Base-by-base conservation (phyloP, 2,797 vertebrate genomes). In the Mus minutoides region DNA sequence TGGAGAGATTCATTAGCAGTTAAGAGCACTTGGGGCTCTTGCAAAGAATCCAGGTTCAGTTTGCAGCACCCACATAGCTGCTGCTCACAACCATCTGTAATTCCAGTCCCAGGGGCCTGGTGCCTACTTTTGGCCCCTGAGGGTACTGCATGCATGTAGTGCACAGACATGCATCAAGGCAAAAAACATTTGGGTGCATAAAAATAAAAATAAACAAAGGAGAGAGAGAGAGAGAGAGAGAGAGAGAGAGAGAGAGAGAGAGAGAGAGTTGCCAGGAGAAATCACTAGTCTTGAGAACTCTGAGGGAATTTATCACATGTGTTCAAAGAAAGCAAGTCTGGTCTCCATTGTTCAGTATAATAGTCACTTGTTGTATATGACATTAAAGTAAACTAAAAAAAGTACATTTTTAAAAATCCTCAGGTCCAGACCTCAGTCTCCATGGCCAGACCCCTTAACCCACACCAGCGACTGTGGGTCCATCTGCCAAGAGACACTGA, bases 161-260 rank as follows among this genome's bases (percentile, higher is more conserved):
- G 6, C 6, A 84, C 29, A 46, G 40, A 84, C 58, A 34, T 34
- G 17, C 58, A 62, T 21, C 64, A 29, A 62, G 16, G 9, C 26
- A 43, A 84, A 43, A 84, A 62, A 21, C 17, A 62, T 7, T 26
- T 17, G 22, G 21, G 26, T 22, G 58, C 26, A 34, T 21, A 46
- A 31, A 60, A 64, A 34, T 12, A 34, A 49, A 46, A 46, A 64
- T 17, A 40, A 80, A 56, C 5, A 17, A n/a, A n/a, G 22, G 37
- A 0, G 8, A 21, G n/a, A 37, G 34, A n/a, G 16, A 37, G 19
- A 9, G 3, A 9, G 6, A 3, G n/a, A 34, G 29, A 31, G 12
- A 29, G 60, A 26, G 26, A 11, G 10, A 11, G 26, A 62, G 2
- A 1, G 24, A 62, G 60, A 12, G 24, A 11, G 24, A 11, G 60